Evolutionary conservation across 2,113 vertebrate species (phyloP).

Genomic region (Nettapus auritus): DNA sequence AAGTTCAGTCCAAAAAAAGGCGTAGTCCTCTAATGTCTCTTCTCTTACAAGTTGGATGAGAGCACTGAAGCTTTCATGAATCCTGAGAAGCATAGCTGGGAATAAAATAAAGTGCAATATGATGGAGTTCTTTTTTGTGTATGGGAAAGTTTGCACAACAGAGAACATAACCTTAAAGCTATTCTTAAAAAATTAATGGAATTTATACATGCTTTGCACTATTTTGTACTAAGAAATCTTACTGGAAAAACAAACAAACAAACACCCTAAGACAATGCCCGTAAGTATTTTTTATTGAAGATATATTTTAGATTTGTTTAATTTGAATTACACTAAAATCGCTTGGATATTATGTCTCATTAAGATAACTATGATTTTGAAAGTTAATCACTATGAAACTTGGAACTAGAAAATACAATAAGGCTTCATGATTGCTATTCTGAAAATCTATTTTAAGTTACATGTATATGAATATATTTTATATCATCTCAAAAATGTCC

Average conservation of each 20-base stretch:
- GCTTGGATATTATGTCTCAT: background rate
- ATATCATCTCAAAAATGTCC: background rate
- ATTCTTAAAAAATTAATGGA: background rate
- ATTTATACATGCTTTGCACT: background rate
- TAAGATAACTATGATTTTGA: background rate
- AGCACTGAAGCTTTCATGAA: background rate
- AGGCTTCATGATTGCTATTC: background rate
- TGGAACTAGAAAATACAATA: background rate
- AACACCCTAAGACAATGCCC: background rate
- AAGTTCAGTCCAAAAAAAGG: background rate
- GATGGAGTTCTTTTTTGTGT: background rate
- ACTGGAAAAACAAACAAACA: background rate
- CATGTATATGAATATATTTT: background rate
- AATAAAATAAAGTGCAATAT: background rate
- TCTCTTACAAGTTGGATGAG: background rate
- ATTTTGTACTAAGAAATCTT: background rate
- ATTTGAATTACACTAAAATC: background rate
- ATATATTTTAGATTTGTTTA: background rate
- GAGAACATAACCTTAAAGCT: background rate
- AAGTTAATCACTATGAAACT: background rate
- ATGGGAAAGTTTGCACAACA: background rate
- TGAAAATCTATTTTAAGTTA: background rate
- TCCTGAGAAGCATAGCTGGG: background rate
- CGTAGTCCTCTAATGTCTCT: background rate
- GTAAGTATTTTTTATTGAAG: background rate